Evolutionary conservation across 2,797 vertebrate genomes (phyloP), one percentile per base, ranked within the genome.

Genomic region (Phoeniculus purpureus): DNA sequence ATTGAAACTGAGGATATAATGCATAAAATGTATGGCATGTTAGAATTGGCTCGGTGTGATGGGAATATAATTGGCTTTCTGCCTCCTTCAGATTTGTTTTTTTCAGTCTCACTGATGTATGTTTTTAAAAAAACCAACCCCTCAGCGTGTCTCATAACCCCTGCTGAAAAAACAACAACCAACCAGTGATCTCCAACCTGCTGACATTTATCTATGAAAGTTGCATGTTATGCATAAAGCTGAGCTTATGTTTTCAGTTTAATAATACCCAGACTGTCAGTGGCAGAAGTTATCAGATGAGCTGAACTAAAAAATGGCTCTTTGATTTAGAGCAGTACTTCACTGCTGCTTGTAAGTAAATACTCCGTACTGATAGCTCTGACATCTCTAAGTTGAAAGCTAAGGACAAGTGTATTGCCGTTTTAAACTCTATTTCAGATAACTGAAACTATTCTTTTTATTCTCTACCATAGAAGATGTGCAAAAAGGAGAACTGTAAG

Each of bases 301-400:
- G 45, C 60, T 77, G 65, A 88, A 64, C 47, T 94, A 1, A 29
- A 73, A 91, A 92, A 79, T 87, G 74, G 51, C 15, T 64, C 13
- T 60, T 34, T 0, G 4, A 71, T 29, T 74, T 84, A 65, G 12
- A 80, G 61, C 65, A 62, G 34, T 87, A 91, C 92, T 90, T 88
- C 65, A 68, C 25, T 88, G 19, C 67, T 2, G 2, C 37, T 65
- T 92, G 32, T 48, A 74, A 74, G 48, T 89, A 93, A 89, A 78
- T 91, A 65, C 72, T 29, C 56, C 79, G 4, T 88, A 82, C 85
- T 65, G 68, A 80, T 59, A 64, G 50, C 77, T 93, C 50, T 89
- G 79, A 54, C 60, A 73, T 54, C 25, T 47, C 34, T 25, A 61
- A 82, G 37, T 59, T 85, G 81, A 93, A 91, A 88, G 71, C 51